phyloP scores from a whole-genome alignment of 2,113 vertebrate genomes.

The Notechis scutatus region DNA sequence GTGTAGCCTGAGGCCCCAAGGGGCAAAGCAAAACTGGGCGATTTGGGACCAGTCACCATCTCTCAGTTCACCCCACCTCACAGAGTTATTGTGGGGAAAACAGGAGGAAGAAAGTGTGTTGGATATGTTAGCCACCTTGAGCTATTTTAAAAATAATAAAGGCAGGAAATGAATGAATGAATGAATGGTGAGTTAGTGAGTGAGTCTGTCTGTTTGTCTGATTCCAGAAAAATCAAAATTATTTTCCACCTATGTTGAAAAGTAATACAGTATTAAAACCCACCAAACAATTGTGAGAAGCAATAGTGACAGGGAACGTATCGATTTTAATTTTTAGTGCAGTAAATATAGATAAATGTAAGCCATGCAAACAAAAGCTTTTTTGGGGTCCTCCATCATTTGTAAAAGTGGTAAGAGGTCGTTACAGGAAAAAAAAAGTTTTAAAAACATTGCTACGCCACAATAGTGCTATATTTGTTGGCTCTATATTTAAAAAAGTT shows the following conservation, averaged over 20 bases:
- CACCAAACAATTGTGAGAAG: neutral
- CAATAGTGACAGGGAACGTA: neutral
- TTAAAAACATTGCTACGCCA: neutral
- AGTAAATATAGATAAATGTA: neutral
- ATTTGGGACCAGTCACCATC: neutral
- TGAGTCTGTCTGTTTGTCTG: neutral
- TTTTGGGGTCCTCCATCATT: neutral
- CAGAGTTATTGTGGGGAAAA: neutral
- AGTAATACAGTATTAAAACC: neutral
- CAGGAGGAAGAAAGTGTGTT: neutral
- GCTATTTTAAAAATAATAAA: neutral
- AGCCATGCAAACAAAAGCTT: neutral
- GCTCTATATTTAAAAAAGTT: neutral
- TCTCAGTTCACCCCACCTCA: neutral
- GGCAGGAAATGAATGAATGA: neutral
- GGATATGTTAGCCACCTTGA: neutral
- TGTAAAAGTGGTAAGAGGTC: neutral
- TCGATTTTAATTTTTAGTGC: neutral
- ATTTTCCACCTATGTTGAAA: neutral
- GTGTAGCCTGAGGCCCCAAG: neutral
- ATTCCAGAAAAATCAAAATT: neutral
- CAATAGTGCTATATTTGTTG: neutral
- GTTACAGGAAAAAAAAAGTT: neutral
- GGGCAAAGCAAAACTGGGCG: neutral
- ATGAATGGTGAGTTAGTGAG: no score